Conservation (phyloP, 2,888 invertebrate species). For the Aproaerema taeniolella region DNA sequence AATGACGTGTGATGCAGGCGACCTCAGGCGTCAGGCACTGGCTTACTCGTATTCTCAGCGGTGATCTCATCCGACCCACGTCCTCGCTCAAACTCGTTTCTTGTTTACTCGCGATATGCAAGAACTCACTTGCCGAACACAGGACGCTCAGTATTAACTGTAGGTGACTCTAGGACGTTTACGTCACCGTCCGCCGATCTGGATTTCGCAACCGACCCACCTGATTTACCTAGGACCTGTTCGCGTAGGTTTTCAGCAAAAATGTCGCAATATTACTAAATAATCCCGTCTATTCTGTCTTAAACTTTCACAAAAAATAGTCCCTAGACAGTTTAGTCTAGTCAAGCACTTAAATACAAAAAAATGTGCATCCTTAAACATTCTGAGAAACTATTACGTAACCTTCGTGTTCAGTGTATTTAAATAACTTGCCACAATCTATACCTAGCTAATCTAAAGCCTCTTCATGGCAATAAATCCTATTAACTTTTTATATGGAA, state of each 20-base stretch:
- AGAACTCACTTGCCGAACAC: slow-evolving; percentile 56
- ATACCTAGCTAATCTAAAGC: too few species aligned
- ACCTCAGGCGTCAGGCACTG: slow-evolving; percentile 44
- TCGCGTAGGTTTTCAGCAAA: slow-evolving; percentile 3
- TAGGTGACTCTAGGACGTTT: slow-evolving; percentile 31
- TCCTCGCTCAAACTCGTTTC: slow-evolving; percentile 74
- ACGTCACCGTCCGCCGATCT: slow-evolving; percentile 40
- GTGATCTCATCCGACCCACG: slow-evolving; percentile 73
- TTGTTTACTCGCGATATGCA: slow-evolving; percentile 68
- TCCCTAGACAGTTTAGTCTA: too few species aligned
- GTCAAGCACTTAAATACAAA: too few species aligned
- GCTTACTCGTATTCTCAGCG: slow-evolving; percentile 53
- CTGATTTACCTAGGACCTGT: slow-evolving; percentile 6
- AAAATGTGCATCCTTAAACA: too few species aligned
- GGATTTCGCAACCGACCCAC: slow-evolving; percentile 8
- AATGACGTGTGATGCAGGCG: slow-evolving; percentile 62
- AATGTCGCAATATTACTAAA: too few species aligned
- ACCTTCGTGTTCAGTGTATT: too few species aligned
- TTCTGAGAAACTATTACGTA: too few species aligned
- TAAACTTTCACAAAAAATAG: too few species aligned
- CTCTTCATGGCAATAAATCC: too few species aligned
- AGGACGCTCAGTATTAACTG: slow-evolving; percentile 47
- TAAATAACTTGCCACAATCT: too few species aligned
- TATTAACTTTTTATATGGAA: too few species aligned
- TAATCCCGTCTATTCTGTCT: too few species aligned